Evolutionary conservation across 2,888 invertebrate species (phyloP), one percentile per base, ranked within the genome.

Genomic region (Agrypnus murinus): DNA sequence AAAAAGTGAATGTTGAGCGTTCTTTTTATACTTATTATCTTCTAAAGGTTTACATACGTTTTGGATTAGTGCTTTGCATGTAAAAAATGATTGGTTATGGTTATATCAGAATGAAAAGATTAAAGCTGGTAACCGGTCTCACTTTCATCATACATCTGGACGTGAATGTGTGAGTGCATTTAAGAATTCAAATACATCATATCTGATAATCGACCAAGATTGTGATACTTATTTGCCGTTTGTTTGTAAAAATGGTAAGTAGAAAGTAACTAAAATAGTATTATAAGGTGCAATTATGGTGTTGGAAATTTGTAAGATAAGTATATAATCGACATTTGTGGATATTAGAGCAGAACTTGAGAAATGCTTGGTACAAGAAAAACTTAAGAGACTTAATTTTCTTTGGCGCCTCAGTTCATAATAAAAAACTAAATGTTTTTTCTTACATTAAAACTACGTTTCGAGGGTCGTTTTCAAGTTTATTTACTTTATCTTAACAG

Each of bases 111-210:
- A 14, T 10, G 9, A 32, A 25, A 2, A 48, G 1, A 12, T 40
- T 12, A 40, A n/a, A 48, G 2, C 25, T 17, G 17, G 17, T 7
- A 4, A 46, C 1, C 4, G 5, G 9, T 9, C 25, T 19, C 4
- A 9, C 25, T 2, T 48, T 25, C n/a, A 48, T 5, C 25, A 48
- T 25, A 25, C 2, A 9, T 3, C 48, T 9, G 48, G 48, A 10
- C 48, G 19, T 48, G 48, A 48, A 31, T 48, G 48, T 31, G 2
- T 48, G 25, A 48, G 48, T n/a, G n/a, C 25, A n/a, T 48, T 48
- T 10, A 48, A 48, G n/a, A 9, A 19, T n/a, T n/a, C 9, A 9
- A 8, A 9, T 6, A 4, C n/a, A 31, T 25, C 10, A 0, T 48
- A 48, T 25, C 25, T 25, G 7, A 25, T 48, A 9, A 10, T 48